Evolutionary conservation across 2,888 invertebrate species (phyloP).

Genomic region (Podotricha telesiphe): DNA sequence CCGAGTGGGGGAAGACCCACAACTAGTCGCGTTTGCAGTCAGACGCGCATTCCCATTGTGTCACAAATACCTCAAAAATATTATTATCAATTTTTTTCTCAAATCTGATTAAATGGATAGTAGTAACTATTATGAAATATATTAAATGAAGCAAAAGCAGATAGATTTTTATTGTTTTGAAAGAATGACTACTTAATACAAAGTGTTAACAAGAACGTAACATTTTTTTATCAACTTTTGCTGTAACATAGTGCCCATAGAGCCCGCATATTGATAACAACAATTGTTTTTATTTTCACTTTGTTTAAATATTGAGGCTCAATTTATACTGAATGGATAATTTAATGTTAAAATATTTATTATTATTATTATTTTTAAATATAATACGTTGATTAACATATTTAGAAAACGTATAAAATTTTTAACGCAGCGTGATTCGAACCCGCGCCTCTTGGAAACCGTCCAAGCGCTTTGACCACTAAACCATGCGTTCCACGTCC

Average conservation of each 20-base stretch:
- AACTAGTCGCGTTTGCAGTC: too few relatives aligned
- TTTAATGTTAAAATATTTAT: too few relatives aligned
- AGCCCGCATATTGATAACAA: constrained; percentile 65
- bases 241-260: constrained; percentile 28
- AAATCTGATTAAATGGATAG: neutral
- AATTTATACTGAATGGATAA: constrained; percentile 48
- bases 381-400: too few relatives aligned
- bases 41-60: too few relatives aligned
- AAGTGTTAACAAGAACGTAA: constrained; percentile 23
- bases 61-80: too few relatives aligned
- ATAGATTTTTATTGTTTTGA: neutral
- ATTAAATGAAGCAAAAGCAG: neutral
- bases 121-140: neutral
- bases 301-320: constrained; percentile 54
- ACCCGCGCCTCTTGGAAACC: too few relatives aligned
- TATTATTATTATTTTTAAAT: neutral
- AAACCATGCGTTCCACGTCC: too few relatives aligned
- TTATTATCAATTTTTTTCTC: too few relatives aligned
- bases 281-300: constrained; percentile 69
- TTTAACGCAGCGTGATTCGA: too few relatives aligned
- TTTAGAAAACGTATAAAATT: too few relatives aligned
- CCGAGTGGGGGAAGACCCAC: too few relatives aligned
- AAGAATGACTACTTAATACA: constrained; percentile 2
- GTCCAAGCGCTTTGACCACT: too few relatives aligned
- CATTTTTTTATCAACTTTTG: constrained; percentile 24